phyloP scores from a whole-genome alignment of 1,140 invertebrate genomes.

The Armadillidium nasatum region DNA sequence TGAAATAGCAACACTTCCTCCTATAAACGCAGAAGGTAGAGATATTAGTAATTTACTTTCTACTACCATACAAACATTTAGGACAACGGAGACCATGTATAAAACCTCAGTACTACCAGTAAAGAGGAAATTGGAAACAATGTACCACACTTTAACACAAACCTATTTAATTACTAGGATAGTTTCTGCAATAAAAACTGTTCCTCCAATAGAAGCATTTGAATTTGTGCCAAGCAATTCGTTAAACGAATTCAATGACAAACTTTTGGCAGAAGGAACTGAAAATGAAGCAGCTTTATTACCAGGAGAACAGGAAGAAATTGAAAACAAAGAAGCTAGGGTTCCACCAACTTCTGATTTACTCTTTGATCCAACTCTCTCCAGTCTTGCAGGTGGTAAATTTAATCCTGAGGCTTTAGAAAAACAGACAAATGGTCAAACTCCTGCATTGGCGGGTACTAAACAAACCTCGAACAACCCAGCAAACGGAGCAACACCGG shows the following conservation, averaged over 20 bases:
- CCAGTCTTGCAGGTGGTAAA: constrained; percentile 51
- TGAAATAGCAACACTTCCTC: constrained; percentile 56
- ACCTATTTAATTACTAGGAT: constrained; percentile 78
- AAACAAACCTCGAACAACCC: constrained; percentile 42
- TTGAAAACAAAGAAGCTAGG: constrained; percentile 63
- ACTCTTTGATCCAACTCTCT: constrained; percentile 40
- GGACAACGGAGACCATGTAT: constrained; percentile 75
- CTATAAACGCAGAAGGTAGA: constrained; percentile 70
- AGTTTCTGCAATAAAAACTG: constrained; percentile 78
- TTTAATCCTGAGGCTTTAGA: constrained; percentile 38
- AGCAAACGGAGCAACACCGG: constrained; percentile 46
- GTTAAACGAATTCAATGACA: constrained; percentile 78
- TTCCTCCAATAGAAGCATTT: constrained; percentile 78
- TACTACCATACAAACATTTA: constrained; percentile 84
- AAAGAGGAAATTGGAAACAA: constrained; percentile 57
- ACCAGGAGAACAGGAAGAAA: constrained; percentile 74
- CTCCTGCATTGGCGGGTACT: constrained; percentile 42
- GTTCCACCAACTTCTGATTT: constrained; percentile 48
- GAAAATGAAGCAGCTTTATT: constrained; percentile 50
- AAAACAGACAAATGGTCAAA: constrained; percentile 29
- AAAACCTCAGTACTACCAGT: constrained; percentile 82
- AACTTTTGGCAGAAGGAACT: constrained; percentile 48
- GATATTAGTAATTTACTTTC: constrained; percentile 62
- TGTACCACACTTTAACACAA: constrained; percentile 69
- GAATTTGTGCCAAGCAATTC: constrained; percentile 81